Percentiles rank a stretch among this genome's conserved stretches.
Evolutionary conservation across 2,888 invertebrate species (phyloP).

Genomic region (Torymus auratus): DNA sequence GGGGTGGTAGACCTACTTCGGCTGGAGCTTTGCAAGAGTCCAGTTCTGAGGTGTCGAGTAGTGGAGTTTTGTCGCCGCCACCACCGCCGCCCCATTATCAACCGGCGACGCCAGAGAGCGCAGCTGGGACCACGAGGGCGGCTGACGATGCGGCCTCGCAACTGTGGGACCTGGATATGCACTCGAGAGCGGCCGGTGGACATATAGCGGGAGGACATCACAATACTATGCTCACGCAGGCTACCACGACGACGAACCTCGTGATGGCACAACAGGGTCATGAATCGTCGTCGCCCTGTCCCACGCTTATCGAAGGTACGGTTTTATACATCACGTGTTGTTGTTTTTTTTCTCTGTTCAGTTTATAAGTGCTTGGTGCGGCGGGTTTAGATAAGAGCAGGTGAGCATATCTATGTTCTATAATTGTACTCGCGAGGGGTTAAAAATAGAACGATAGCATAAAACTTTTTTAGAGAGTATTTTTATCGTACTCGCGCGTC

Average conservation of each 20-base stretch:
- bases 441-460: too few species aligned
- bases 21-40: constrained; percentile 70
- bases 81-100: constrained; percentile 81
- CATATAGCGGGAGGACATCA: not conserved
- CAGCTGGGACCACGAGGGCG: constrained; percentile 67
- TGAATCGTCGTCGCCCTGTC: constrained; percentile 66
- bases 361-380: too few species aligned
- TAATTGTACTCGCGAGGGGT: too few species aligned
- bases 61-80: constrained; percentile 80
- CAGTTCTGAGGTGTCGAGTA: constrained; percentile 74
- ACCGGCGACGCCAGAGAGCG: constrained; percentile 85
- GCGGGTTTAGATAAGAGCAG: too few species aligned
- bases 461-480: too few species aligned
- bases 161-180: constrained; percentile 86
- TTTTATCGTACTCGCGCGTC: too few species aligned
- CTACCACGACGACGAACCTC: constrained; percentile 41
- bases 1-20: constrained; percentile 67
- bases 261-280: constrained; percentile 4
- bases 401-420: too few species aligned
- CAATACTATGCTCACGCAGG: constrained; percentile 33
- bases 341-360: too few species aligned
- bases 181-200: constrained; percentile 65
- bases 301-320: constrained; percentile 70
- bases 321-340: too few species aligned
- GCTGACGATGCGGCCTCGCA: constrained; percentile 81